Conservation (phyloP, 1,140 invertebrate species). For the Copidosoma floridanum region DNA sequence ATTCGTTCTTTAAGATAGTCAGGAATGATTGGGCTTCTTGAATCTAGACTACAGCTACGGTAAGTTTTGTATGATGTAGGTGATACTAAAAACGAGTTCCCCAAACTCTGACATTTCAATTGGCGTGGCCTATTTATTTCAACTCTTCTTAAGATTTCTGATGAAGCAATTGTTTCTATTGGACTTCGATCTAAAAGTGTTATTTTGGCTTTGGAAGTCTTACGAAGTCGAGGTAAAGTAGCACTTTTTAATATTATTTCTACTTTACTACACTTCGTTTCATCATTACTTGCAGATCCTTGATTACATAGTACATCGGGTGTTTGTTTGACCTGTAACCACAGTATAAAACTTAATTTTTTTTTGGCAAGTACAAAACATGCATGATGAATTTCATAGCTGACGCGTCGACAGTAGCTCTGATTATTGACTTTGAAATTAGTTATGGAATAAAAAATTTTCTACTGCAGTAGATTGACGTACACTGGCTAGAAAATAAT, state of each 20-base stretch:
- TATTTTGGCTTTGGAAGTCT: slow-evolving; percentile 67
- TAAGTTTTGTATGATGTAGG: slow-evolving; percentile 43
- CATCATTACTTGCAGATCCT: slow-evolving; percentile 25
- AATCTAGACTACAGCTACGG: slow-evolving; percentile 52
- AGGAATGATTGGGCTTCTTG: slow-evolving; percentile 38
- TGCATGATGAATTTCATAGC: too few relatives aligned
- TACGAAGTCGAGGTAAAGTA: slow-evolving; percentile 63
- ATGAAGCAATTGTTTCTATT: slow-evolving; percentile 56
- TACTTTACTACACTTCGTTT: slow-evolving; percentile 59
- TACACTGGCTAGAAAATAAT: too few relatives aligned
- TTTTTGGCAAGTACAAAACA: too few relatives aligned
- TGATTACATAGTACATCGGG: slow-evolving; percentile 30
- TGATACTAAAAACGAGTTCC: slow-evolving; percentile 61
- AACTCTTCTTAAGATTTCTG: slow-evolving; percentile 63
- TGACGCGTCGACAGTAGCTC: too few relatives aligned
- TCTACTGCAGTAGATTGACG: too few relatives aligned
- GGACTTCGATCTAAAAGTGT: slow-evolving; percentile 57
- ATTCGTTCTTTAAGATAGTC: slow-evolving; percentile 56
- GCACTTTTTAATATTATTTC: slow-evolving; percentile 68
- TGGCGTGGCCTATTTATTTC: slow-evolving; percentile 52
- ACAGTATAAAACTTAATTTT: too few relatives aligned
- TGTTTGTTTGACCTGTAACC: too few relatives aligned
- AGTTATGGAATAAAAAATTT: too few relatives aligned
- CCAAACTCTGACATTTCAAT: slow-evolving; percentile 58
- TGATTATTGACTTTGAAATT: too few relatives aligned